Evolutionary conservation across 53 echinoderm and acorn worm genomes (phyloP), one percentile per base, ranked within the genome.

Genomic region (Mesocentrotus franciscanus): DNA sequence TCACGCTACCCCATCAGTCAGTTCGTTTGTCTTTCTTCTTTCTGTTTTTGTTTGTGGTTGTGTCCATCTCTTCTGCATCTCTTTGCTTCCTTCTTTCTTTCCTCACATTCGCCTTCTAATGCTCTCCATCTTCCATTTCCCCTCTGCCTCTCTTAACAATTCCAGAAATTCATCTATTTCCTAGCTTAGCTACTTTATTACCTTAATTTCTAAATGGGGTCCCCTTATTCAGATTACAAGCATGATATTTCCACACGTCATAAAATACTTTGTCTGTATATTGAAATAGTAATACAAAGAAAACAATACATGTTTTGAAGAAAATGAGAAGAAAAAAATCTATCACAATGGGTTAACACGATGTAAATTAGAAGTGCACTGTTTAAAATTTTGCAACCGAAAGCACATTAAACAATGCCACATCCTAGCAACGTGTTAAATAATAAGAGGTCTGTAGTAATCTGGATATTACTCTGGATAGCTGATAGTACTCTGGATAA

Each of bases 401-500:
- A 30, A 74, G 74, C 0, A 18, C 74, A 9, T 11, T 30, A 30
- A 11, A 18, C 15, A 81, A 8, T 81, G 9, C 22, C 36, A 81
- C 22, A 22, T 39, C 81, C 36, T 1, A 81, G 42, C 17, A 81
- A 81, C 29, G 42, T 42, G 81, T 39, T 81, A 22, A 7, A 29
- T 81, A 39, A 39, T 33, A 39, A 81, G 30, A 76, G 74, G 0
- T 74, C 13, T 81, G 16, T 42, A 12, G 18, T 18, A 81, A 16
- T 81, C 8, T 33, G 33, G 9, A 10, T 32, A 76, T 64, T 5
- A 49, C 13, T 76, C 1, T 75, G 30, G 33, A 30, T 76, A 27
- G 76, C 15, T 64, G 64, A 64, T 64, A 18, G 64, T 64, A 64
- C 85, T 56, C 34, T 85, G 1, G 85, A 81, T 87, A 87, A 87